A percentile compares a stretch with the other conserved stretches of the same genome.
These are phyloP conservation scores for Pterocles gutturalis DNA, from an alignment of 2,113 vertebrate genomes.

Conservation along the genomic window DNA sequence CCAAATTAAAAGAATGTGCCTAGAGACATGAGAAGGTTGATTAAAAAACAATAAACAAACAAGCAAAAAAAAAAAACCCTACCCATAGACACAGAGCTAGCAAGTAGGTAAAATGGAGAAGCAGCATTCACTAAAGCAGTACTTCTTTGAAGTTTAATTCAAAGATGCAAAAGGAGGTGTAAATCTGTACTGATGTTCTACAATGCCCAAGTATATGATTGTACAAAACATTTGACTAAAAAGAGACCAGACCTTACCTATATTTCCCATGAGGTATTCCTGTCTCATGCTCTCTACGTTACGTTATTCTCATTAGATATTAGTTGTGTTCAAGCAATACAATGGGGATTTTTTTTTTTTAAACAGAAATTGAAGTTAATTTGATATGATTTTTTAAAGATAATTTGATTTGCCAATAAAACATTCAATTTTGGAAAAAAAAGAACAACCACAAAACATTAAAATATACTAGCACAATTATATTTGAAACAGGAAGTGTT, in stretches of 20 bases:
- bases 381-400: neutral
- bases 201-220: neutral
- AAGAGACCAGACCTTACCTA: neutral
- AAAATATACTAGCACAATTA: neutral
- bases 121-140: neutral
- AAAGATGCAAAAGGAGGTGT: fast-evolving
- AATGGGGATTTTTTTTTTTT: fast-evolving
- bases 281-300: neutral
- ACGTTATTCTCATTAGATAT: neutral
- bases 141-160: neutral
- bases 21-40: neutral
- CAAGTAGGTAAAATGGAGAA: neutral
- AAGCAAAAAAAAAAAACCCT: fast-evolving
- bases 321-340: neutral
- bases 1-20: neutral
- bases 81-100: neutral
- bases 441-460: fast-evolving
- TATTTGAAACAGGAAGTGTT: neutral
- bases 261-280: neutral
- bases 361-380: neutral
- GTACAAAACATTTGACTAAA: neutral
- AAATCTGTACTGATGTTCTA: neutral
- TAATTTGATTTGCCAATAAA: neutral
- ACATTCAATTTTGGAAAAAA: neutral
- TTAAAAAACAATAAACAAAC: neutral